Base-by-base conservation (phyloP, 1,140 invertebrate genomes). In the Orius laevigatus region DNA sequence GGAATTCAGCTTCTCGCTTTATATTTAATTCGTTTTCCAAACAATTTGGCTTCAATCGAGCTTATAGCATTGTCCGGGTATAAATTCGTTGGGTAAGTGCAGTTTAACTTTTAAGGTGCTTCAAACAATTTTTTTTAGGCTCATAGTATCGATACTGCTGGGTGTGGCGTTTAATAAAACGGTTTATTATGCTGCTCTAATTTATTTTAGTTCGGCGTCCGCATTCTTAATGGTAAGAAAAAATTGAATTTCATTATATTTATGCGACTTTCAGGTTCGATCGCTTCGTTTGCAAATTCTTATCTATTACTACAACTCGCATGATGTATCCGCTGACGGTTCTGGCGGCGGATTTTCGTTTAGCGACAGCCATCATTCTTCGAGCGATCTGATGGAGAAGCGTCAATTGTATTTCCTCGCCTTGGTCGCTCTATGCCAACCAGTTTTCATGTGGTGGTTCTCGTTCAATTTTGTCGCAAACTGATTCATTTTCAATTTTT, bases 81-180 rank as follows among this genome's bases (percentile, higher is more conserved):
- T 65, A 99, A 99, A 71, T 99, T 90, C 74, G 84, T 89, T 48
- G 84, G 84, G 32, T 93, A n/a, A n/a, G n/a, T n/a, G n/a, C n/a
- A n/a, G n/a, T n/a, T n/a, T n/a, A n/a, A n/a, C n/a, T n/a, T n/a
- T n/a, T n/a, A n/a, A n/a, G n/a, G n/a, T n/a, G n/a, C n/a, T n/a
- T n/a, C n/a, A n/a, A n/a, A n/a, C n/a, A n/a, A n/a, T n/a, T n/a
- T n/a, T n/a, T n/a, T n/a, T n/a, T n/a, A n/a, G n/a, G 32, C 93
- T 96, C 66, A 90, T 94, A 41, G 66, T 75, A 40, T 79, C 79
- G 41, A 67, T 96, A 14, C 55, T 90, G 36, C 63, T 74, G 5
- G 88, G 81, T 46, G 63, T 94, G 46, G 16, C 84, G n/a, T 78
- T 87, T 52, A 72, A 76, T 34, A 73, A 69, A 51, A 70, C 75